phyloP scores from a whole-genome alignment of 2,888 invertebrate genomes.

The Apodemia hepburni region DNA sequence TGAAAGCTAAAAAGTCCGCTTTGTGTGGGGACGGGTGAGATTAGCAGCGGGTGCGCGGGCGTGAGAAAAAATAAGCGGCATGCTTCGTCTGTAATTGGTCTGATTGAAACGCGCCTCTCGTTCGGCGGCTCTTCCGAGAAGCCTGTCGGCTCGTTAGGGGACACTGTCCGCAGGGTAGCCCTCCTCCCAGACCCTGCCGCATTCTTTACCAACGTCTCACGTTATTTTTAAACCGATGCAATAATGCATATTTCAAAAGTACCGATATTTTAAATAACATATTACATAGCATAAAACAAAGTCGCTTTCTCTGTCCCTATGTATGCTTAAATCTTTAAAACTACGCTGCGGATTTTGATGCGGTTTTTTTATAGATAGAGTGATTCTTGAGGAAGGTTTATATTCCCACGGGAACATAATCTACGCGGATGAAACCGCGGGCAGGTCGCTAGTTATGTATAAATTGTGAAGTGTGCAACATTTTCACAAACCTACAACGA shows the following conservation, averaged over 20 bases:
- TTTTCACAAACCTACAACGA: too few species aligned
- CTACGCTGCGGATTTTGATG: too few species aligned
- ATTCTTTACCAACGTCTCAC: conserved; percentile 30
- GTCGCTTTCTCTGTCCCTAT: too few species aligned
- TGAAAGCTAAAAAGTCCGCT: conserved; percentile 29
- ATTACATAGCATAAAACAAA: too few species aligned
- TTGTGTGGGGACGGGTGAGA: conserved; percentile 38
- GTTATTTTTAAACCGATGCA: conserved; percentile 12
- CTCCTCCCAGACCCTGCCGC: conserved; percentile 37
- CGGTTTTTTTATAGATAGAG: too few species aligned
- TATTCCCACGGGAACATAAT: too few species aligned
- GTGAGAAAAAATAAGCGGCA: conserved; percentile 63
- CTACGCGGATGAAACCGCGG: too few species aligned
- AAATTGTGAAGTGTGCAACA: too few species aligned
- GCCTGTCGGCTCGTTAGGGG: conserved; percentile 61
- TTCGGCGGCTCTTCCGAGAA: conserved; percentile 65
- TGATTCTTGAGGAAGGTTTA: too few species aligned
- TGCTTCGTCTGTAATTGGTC: conserved; percentile 70
- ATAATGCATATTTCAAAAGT: conserved; percentile 15
- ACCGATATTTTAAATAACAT: conserved; percentile 12
- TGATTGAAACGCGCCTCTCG: conserved; percentile 73
- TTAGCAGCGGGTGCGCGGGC: conserved; percentile 36
- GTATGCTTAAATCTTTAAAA: too few species aligned
- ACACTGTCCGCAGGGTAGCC: conserved; percentile 55
- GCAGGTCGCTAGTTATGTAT: too few species aligned